Conservation (phyloP, 92 coral and sea anemone genomes). For the Zoanthus gigantus region DNA sequence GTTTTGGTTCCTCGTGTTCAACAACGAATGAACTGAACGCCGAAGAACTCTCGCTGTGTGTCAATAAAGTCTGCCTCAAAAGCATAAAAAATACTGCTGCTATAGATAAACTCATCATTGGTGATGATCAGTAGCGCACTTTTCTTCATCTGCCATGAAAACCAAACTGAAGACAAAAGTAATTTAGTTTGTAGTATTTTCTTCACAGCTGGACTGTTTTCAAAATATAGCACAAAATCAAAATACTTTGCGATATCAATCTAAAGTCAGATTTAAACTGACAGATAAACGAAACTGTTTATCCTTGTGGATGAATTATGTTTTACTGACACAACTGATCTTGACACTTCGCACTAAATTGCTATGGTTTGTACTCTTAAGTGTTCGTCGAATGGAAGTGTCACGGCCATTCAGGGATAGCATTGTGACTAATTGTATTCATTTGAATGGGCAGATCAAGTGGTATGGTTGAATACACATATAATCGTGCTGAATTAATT, state of each 20-base stretch:
- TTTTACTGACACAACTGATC: not conserved
- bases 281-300: constrained; percentile 4
- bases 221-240: constrained; percentile 32
- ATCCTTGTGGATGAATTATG: not conserved
- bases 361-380: not conserved
- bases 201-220: constrained; percentile 35
- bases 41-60: not conserved
- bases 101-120: constrained; percentile 3
- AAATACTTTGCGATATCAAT: constrained; percentile 2
- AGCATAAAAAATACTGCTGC: constrained; percentile 1
- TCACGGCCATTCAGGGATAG: constrained; percentile 2
- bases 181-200: not conserved
- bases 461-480: constrained; percentile 7
- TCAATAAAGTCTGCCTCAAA: not conserved
- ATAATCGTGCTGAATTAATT: constrained; percentile 21
- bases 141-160: not conserved
- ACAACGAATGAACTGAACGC: constrained; percentile 32
- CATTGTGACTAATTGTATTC: constrained; percentile 14
- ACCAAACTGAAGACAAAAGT: not conserved
- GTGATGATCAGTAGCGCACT: not conserved
- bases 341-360: not conserved
- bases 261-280: not conserved
- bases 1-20: constrained; percentile 30
- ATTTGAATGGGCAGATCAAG: constrained; percentile 10
- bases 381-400: not conserved